phyloP scores from a whole-genome alignment of 2,113 vertebrate species.

The Okapia johnstoni region DNA sequence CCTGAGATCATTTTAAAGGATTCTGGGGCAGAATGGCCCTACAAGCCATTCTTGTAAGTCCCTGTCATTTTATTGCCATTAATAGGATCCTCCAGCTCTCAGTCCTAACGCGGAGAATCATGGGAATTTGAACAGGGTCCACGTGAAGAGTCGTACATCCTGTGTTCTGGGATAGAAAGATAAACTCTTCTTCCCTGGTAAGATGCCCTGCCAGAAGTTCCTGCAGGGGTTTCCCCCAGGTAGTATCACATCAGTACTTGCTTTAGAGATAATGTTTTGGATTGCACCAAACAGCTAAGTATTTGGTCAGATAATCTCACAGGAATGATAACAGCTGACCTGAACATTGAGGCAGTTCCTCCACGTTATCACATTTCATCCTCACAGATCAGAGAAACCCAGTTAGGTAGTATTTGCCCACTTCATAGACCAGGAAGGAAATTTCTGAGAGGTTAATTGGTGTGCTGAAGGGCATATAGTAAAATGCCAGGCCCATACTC shows the following conservation, averaged over 20 bases:
- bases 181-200: not conserved
- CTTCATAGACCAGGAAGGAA: slow-evolving; percentile 21
- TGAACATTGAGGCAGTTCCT: not conserved
- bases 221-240: not conserved
- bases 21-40: not conserved
- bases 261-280: not conserved
- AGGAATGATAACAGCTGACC: not conserved
- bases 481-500: not conserved
- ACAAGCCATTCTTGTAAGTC: not conserved
- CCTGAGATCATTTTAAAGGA: not conserved
- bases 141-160: not conserved
- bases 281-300: not conserved
- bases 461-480: not conserved
- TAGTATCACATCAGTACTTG: not conserved
- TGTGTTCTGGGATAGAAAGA: not conserved
- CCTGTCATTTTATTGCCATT: not conserved
- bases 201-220: not conserved
- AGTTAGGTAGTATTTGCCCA: slow-evolving; percentile 52
- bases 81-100: not conserved
- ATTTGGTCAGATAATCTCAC: not conserved
- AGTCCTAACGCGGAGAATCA: not conserved
- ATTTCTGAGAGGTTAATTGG: slow-evolving; percentile 54
- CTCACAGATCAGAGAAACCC: slow-evolving; percentile 45
- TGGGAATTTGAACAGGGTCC: not conserved
- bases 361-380: slow-evolving; percentile 12